Conservation (phyloP, 2,888 invertebrate genomes). For the Resseliella maxima region DNA sequence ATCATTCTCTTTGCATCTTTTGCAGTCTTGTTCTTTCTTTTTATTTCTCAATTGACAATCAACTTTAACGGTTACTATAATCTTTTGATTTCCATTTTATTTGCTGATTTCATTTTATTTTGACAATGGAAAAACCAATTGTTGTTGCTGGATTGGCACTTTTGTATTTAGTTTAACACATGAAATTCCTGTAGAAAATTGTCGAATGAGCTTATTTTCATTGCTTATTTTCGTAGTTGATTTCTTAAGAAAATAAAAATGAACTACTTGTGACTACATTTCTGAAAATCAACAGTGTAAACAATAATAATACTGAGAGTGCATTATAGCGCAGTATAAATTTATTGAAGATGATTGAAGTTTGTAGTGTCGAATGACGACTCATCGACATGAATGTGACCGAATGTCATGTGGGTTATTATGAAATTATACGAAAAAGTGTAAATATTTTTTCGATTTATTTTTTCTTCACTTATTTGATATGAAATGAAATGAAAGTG, state of each 20-base stretch:
- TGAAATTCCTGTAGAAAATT: not conserved
- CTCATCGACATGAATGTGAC: not conserved
- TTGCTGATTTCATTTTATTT: not conserved
- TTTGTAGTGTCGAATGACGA: not conserved
- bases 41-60: too few relatives aligned
- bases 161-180: not conserved
- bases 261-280: not conserved
- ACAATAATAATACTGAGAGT: not conserved
- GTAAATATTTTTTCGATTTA: not conserved
- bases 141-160: not conserved
- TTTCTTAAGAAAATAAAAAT: not conserved
- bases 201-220: not conserved
- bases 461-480: not conserved
- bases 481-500: not conserved
- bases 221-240: too few relatives aligned
- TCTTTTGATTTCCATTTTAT: conserved; percentile 31
- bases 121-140: not conserved
- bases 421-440: not conserved
- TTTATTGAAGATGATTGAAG: not conserved
- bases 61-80: conserved; percentile 43
- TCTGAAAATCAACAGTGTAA: not conserved
- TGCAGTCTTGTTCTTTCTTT: too few relatives aligned
- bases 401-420: not conserved
- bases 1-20: not conserved
- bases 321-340: not conserved